Percentiles rank a stretch among this genome's conserved stretches.
Conservation (phyloP, 2,888 invertebrate genomes). For the Hypercompe scribonia region DNA sequence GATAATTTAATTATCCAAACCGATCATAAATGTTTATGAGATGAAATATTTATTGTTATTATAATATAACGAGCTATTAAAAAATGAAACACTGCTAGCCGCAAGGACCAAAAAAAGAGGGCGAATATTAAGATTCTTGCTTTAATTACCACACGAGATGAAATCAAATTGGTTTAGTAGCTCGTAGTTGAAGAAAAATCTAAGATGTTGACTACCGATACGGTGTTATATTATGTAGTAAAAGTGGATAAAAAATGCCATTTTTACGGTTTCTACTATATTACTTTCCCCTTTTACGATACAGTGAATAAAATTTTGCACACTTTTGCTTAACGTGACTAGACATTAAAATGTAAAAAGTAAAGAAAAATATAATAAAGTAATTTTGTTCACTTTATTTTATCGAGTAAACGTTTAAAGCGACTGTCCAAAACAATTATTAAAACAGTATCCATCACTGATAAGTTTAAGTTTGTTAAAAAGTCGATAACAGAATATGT, state of each 20-base stretch:
- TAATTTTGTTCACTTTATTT: neutral
- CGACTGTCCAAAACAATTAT: neutral
- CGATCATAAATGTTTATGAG: conserved; percentile 45
- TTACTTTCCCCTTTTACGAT: conserved; percentile 1
- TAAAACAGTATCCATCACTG: too few relatives aligned
- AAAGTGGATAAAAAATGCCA: neutral
- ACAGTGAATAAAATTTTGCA: conserved; percentile 2
- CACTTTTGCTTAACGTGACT: conserved; percentile 2
- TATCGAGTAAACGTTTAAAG: neutral
- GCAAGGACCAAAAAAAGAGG: neutral
- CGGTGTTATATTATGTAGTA: neutral
- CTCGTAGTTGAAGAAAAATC: neutral
- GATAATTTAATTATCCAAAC: conserved; percentile 47
- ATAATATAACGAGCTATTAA: conserved; percentile 22
- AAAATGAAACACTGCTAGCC: conserved; percentile 1
- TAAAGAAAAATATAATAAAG: neutral
- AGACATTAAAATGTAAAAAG: conserved; percentile 1
- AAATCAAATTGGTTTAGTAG: neutral
- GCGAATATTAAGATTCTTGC: neutral
- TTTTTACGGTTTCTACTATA: conserved; percentile 5
- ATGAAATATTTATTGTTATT: conserved; percentile 49
- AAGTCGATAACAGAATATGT: neutral
- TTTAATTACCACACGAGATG: neutral
- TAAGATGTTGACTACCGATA: neutral
- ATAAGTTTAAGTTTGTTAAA: neutral